phyloP scores from a whole-genome alignment of 2,113 vertebrate species.

The Brachypteracias leptosomus region DNA sequence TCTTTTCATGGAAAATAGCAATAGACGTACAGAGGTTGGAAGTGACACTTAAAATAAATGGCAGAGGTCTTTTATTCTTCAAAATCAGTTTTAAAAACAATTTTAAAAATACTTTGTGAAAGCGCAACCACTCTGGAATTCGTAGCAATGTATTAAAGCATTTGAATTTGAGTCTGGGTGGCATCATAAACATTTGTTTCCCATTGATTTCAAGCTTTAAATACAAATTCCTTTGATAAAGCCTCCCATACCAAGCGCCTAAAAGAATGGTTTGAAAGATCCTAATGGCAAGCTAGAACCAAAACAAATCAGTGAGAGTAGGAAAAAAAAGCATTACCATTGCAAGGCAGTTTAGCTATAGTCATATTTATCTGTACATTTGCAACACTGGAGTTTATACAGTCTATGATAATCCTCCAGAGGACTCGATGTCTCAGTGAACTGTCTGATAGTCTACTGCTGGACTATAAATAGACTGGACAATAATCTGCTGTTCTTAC shows the following conservation, averaged over 20 bases:
- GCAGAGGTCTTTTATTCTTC: not conserved
- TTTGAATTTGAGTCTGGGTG: not conserved
- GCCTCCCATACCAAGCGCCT: not conserved
- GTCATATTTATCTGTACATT: not conserved
- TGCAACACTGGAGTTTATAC: not conserved
- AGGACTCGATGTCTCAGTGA: not conserved
- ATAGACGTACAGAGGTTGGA: not conserved
- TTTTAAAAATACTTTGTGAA: not conserved
- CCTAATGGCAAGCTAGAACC: not conserved
- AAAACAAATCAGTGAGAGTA: not conserved
- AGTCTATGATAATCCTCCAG: not conserved
- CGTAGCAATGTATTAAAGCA: not conserved
- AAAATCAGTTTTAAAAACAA: rapidly evolving
- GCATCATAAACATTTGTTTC: not conserved
- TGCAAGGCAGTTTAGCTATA: not conserved
- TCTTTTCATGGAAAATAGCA: not conserved
- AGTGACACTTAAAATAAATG: not conserved
- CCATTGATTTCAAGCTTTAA: not conserved
- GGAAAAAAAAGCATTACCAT: not conserved
- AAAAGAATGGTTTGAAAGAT: not conserved
- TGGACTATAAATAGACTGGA: no score
- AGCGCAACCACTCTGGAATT: not conserved
- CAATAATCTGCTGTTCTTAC: not conserved
- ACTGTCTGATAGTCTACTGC: no score
- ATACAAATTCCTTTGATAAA: not conserved